Base-by-base conservation (phyloP, 2,888 invertebrate species). In the Lasioglossum zephyrum region DNA sequence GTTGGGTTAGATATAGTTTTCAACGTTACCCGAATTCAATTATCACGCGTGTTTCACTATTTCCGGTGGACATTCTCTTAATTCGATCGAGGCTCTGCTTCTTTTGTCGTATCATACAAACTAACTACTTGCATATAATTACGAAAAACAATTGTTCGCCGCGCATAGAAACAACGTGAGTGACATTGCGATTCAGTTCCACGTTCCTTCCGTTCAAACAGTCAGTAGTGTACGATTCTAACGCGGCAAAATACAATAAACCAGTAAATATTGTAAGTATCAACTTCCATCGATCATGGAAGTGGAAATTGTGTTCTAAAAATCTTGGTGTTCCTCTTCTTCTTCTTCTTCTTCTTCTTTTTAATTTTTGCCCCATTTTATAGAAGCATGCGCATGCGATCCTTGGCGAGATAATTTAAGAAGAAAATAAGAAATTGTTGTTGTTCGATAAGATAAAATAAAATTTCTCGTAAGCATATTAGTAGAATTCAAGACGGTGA, bases 21-120 rank as follows among this genome's bases (percentile, higher is more conserved):
- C 26, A 8, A 31, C 16, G 72, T 91, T 92, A 94, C 94, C 94
- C 92, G 31, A 94, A 94, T 85, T 94, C 93, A n/a, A 94, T 89
- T 0, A 77, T 92, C 31, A 94, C 53, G 3, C 90, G 84, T 1
- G 92, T 73, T 82, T 36, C 86, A 39, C 47, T 74, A 26, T 82
- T 78, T 13, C 60, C 77, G 11, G 85, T 63, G 39, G 89, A 75
- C 93, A 93, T 26, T 74, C 22, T 70, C 31, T 53, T 9, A n/a
- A 26, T 77, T 77, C 39, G 39, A 3, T 1, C 8, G 72, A 2
- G 47, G 44, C 36, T 49, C 2, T 57, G 26, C n/a, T 73, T 31
- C 26, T n/a, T 53, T 53, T 73, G 4, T 2, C n/a, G 47, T 63
- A 18, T 72, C 5, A 53, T 74, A 73, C 74, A n/a, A 31, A 11